These are phyloP conservation scores for Lucilia cuprina DNA, from an alignment of 1,140 invertebrate species.

Conservation along the genomic window DNA sequence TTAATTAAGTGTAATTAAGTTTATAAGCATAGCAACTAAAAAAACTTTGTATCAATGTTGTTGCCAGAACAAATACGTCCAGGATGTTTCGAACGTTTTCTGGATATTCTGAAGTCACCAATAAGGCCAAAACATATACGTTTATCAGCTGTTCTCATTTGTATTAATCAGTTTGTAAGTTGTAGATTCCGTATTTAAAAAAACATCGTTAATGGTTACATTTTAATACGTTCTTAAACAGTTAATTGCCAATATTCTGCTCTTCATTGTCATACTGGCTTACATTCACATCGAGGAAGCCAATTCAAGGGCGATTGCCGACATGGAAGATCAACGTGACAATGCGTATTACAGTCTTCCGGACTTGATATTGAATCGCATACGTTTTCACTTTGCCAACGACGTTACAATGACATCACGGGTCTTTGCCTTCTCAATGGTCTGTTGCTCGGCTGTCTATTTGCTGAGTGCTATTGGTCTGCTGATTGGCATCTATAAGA, in stretches of 20 bases:
- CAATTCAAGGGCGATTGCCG: constrained; percentile 27
- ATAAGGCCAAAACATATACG: constrained; percentile 55
- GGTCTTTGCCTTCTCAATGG: constrained; percentile 49
- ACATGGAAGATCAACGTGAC: constrained; percentile 55
- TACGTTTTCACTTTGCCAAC: constrained; percentile 52
- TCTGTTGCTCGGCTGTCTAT: constrained; percentile 47
- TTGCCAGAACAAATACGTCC: constrained; percentile 42
- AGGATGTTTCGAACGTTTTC: constrained; percentile 44
- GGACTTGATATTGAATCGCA: constrained; percentile 52
- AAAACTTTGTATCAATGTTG: constrained; percentile 39
- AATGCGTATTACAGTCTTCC: constrained; percentile 56
- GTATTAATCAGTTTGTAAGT: constrained; percentile 60
- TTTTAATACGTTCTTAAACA: constrained; percentile 33
- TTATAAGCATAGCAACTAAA: constrained; percentile 25
- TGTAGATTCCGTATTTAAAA: not conserved
- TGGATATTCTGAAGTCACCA: constrained; percentile 53
- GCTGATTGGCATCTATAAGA: constrained; percentile 58
- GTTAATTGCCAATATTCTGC: constrained; percentile 55
- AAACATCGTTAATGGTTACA: too few relatives aligned
- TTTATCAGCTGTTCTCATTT: constrained; percentile 54
- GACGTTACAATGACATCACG: constrained; percentile 56
- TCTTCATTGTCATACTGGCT: constrained; percentile 54
- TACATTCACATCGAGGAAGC: constrained; percentile 23
- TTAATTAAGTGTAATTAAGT: too few relatives aligned
- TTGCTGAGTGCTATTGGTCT: constrained; percentile 50